A percentile compares a stretch with the other conserved stretches of the same genome.
phyloP scores from a whole-genome alignment of 2,113 vertebrate genomes.

The Sus scrofa region DNA sequence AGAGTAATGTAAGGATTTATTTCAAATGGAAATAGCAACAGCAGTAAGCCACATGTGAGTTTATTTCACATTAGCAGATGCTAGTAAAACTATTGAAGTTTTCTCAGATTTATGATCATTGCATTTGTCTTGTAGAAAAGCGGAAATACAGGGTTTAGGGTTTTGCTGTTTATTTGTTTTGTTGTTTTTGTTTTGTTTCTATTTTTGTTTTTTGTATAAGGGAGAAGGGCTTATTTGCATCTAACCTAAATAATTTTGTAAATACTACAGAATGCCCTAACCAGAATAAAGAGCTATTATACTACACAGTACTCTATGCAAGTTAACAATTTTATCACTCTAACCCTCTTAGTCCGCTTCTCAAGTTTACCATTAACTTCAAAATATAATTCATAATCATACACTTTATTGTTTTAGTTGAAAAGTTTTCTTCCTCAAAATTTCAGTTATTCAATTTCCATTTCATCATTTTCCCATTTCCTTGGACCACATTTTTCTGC shows the following conservation, averaged over 20 bases:
- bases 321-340: background rate
- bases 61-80: slow-evolving; percentile 35
- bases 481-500: background rate
- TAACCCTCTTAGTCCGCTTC: background rate
- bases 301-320: background rate
- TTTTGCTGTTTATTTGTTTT: too few species aligned
- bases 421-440: background rate
- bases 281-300: background rate
- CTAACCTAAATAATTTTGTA: slow-evolving; percentile 18
- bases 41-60: background rate
- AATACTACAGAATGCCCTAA: background rate
- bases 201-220: background rate
- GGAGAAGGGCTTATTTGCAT: background rate
- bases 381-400: slow-evolving; percentile 25
- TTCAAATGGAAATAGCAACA: slow-evolving; percentile 40
- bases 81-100: background rate
- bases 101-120: slow-evolving; percentile 25
- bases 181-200: too few species aligned
- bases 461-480: background rate
- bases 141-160: background rate
- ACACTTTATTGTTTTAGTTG: background rate
- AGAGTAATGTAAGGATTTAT: slow-evolving; percentile 22
- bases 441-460: background rate
- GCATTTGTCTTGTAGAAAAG: background rate
- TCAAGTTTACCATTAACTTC: background rate